Evolutionary conservation across 2,797 vertebrate genomes (phyloP), one percentile per base, ranked within the genome.

Genomic region (Parauchenoglanis punctatus): DNA sequence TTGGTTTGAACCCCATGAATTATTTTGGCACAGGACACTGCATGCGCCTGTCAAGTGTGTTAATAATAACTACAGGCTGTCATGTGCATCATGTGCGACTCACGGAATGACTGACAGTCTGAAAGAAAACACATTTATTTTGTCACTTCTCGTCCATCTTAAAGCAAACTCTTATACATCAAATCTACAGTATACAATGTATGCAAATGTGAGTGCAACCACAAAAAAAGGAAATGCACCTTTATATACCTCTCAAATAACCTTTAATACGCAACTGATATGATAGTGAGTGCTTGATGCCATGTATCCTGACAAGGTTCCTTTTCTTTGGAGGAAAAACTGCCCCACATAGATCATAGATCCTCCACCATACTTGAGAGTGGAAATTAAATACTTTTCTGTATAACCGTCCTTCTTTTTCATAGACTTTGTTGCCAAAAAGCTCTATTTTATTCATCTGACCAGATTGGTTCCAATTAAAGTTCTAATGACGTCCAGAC

Each of bases 11-110:
- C 59, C 83, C 40, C 76, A 76, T 76, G 78, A 31, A 88, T 89
- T 88, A n/a, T 85, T 89, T 85, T 89, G 78, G 46, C 61, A 78
- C 80, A 63, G 85, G 61, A 44, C 28, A 88, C 54, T 77, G 56
- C 83, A 86, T 86, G 81, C 86, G 70, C 52, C 81, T 61, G 84
- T 58, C 82, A 86, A 72, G 25, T 4, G 23, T 72, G 85, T 90
- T 52, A 77, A 73, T 88, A 73, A 87, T 81, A 87, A 73, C 86
- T 81, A 20, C 35, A 84, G 68, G 25, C 17, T 54, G 68, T 63
- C 44, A 58, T 61, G 28, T 61, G 73, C 11, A 70, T 78, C 59
- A 31, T 44, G 8, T 25, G 58, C 25, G 46, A 82, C 65, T 44
- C 25, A 76, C 59, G 77, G 59, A 31, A 46, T 77, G 40, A 83